Conservation (phyloP, 2,888 invertebrate species). For the Napeogenes sylphis region DNA sequence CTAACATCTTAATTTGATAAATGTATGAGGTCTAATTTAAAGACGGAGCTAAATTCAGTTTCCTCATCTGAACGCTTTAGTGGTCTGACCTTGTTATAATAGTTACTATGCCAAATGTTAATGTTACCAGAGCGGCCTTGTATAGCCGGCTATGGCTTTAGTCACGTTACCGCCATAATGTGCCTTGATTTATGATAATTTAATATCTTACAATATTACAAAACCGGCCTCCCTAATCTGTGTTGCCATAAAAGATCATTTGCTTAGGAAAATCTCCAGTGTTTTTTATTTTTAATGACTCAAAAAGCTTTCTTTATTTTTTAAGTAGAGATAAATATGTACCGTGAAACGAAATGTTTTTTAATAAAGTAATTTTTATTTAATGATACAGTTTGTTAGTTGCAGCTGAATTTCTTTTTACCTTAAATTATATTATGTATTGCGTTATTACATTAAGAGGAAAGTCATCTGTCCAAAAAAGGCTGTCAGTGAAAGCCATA, state of each 20-base stretch:
- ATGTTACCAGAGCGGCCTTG: conserved; percentile 66
- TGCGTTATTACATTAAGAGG: conserved; percentile 2
- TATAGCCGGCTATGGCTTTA: conserved; percentile 56
- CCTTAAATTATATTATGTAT: not conserved
- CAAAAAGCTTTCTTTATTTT: no score
- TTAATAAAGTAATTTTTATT: no score
- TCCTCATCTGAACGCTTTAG: conserved; percentile 25
- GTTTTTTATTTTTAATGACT: no score
- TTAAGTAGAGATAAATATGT: no score
- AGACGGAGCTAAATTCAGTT: conserved; percentile 26
- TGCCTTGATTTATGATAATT: conserved; percentile 19
- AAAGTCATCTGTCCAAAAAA: conserved; percentile 3
- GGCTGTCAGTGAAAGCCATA: conserved; percentile 4
- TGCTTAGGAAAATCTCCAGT: no score
- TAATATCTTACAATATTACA: conserved; percentile 5
- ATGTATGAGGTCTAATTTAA: conserved; percentile 21
- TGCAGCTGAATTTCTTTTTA: no score
- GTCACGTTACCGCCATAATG: conserved; percentile 47
- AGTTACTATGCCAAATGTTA: conserved; percentile 56
- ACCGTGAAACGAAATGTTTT: no score
- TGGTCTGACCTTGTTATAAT: conserved; percentile 54
- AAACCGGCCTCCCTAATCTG: no score
- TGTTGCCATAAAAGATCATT: no score
- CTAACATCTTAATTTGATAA: no score
- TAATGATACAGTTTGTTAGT: no score